A percentile compares a stretch with the other conserved stretches of the same genome.
Evolutionary conservation across 2,888 invertebrate species (phyloP).

Genomic region (Anthophora plumipes): DNA sequence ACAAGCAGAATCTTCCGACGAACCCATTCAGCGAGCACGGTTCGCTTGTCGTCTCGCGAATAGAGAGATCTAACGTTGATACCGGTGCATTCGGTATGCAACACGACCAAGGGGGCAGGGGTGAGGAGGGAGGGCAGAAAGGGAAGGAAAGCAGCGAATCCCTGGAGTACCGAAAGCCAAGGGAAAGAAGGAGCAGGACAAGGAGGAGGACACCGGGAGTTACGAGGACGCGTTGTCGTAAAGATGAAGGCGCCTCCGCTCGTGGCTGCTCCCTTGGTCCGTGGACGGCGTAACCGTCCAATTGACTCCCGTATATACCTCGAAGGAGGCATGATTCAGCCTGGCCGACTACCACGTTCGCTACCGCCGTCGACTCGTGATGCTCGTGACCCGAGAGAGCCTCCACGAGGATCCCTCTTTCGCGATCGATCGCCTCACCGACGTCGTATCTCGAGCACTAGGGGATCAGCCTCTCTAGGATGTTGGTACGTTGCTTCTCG

Average conservation of each 20-base stretch:
- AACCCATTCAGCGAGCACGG: neutral
- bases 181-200: constrained; percentile 47
- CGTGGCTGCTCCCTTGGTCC: constrained; percentile 68
- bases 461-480: constrained; percentile 37
- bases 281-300: constrained; percentile 73
- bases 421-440: constrained; percentile 64
- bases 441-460: constrained; percentile 57
- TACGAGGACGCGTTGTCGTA: constrained; percentile 77
- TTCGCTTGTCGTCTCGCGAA: constrained; percentile 30
- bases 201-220: constrained; percentile 66
- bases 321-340: constrained; percentile 72
- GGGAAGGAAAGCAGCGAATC: constrained; percentile 26
- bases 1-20: neutral
- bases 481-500: neutral
- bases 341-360: constrained; percentile 65
- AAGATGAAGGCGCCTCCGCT: constrained; percentile 75
- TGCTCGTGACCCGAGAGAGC: constrained; percentile 76
- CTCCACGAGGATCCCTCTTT: constrained; percentile 59
- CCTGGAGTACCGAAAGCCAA: constrained; percentile 41
- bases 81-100: constrained; percentile 62
- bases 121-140: neutral
- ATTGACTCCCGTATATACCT: constrained; percentile 75
- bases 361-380: constrained; percentile 73
- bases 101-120: constrained; percentile 34
- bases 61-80: constrained; percentile 70